Evolutionary conservation across 2,797 vertebrate species (phyloP).

Genomic region (Trematomus bernacchii): DNA sequence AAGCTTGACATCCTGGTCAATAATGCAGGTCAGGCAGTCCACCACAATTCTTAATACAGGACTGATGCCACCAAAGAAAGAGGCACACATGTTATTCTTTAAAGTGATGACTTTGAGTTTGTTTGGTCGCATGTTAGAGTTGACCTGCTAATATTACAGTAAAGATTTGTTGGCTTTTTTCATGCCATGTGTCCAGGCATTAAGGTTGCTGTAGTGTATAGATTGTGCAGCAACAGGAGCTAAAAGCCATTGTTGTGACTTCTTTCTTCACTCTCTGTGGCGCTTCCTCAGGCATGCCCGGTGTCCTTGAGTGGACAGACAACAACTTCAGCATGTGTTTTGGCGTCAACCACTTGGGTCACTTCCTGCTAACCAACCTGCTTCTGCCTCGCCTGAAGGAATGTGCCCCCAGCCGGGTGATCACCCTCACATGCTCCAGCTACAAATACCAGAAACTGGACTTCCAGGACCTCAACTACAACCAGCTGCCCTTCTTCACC

Average conservation of each 20-base stretch:
- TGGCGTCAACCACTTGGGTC: constrained; percentile 88
- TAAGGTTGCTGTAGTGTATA: not conserved
- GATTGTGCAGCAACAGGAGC: not conserved
- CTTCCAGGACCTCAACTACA: constrained; percentile 90
- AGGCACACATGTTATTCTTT: not conserved
- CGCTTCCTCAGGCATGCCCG: constrained; percentile 79
- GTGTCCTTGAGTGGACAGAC: constrained; percentile 88
- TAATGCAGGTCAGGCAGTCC: constrained; percentile 81
- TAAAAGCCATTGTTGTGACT: not conserved
- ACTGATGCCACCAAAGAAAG: not conserved
- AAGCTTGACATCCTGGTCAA: constrained; percentile 87
- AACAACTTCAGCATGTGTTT: constrained; percentile 89
- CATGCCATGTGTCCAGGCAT: not conserved
- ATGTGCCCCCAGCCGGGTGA: constrained; percentile 83
- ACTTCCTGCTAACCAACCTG: constrained; percentile 87
- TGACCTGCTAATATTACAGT: not conserved
- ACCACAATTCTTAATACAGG: not conserved
- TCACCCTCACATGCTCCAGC: constrained; percentile 86
- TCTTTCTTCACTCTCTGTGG: not conserved
- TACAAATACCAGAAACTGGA: constrained; percentile 89
- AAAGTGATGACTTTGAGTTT: not conserved
- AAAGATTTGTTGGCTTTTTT: not conserved
- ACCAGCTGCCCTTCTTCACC: constrained; percentile 87
- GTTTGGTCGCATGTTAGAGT: not conserved
- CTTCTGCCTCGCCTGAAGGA: constrained; percentile 85